Percentiles rank a stretch among this genome's conserved stretches.
phyloP scores from a whole-genome alignment of 92 coral and sea anemone species.

The Heteractis magnifica region DNA sequence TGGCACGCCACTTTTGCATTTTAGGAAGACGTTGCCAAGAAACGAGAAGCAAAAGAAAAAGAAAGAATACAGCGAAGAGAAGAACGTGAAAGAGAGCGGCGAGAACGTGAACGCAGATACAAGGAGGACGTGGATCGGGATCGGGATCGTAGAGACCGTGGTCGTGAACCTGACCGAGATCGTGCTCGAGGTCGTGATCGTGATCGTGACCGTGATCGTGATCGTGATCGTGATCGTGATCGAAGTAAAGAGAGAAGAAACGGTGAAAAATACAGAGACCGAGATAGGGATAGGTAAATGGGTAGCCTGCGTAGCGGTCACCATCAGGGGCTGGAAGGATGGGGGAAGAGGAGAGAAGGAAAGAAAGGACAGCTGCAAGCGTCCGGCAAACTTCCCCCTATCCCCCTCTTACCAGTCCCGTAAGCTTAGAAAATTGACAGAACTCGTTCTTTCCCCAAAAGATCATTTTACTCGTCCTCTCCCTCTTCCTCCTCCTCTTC shows the following conservation, averaged over 20 bases:
- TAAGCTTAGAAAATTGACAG: no score
- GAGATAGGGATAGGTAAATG: conserved; percentile 43
- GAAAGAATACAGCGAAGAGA: conserved; percentile 87
- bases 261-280: conserved; percentile 49
- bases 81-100: conserved; percentile 77
- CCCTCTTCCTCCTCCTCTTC: no score
- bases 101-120: conserved; percentile 60
- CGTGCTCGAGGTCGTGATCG: conserved; percentile 62
- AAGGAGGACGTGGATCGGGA: conserved; percentile 54
- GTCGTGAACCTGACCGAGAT: conserved; percentile 54
- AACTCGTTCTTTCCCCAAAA: no score
- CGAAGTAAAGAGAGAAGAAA: conserved; percentile 59
- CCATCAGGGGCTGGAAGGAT: neutral
- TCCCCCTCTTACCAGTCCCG: no score
- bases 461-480: no score
- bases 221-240: conserved; percentile 31
- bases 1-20: neutral
- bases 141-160: conserved; percentile 60
- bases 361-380: neutral
- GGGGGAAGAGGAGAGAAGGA: neutral
- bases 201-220: conserved; percentile 41
- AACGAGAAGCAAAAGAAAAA: conserved; percentile 82
- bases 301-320: neutral
- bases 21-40: conserved; percentile 80
- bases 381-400: no score